Conservation (phyloP, 2,888 invertebrate genomes). For the Polydrusus cervinus region DNA sequence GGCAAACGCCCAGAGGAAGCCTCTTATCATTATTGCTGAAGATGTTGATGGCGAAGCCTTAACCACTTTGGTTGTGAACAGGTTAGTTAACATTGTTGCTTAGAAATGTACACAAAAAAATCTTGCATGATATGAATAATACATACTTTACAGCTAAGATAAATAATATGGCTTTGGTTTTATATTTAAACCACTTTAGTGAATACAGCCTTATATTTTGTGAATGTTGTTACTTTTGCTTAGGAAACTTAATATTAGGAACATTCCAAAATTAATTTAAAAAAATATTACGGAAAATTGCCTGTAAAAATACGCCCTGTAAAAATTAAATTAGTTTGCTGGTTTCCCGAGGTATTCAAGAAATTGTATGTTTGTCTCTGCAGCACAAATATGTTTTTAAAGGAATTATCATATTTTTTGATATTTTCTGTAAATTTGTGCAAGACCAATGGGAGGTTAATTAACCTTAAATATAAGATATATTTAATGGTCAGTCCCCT, state of each 20-base stretch:
- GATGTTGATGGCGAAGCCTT: constrained; percentile 74
- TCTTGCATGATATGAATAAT: not conserved
- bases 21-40: constrained; percentile 85
- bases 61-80: constrained; percentile 73
- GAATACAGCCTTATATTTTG: too few relatives aligned
- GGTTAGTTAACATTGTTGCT: constrained; percentile 66
- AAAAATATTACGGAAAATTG: too few relatives aligned
- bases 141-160: too few relatives aligned
- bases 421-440: constrained; percentile 16
- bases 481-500: constrained; percentile 29
- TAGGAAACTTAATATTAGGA: too few relatives aligned
- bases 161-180: too few relatives aligned
- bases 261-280: too few relatives aligned
- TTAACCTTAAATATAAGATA: constrained; percentile 22
- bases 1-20: constrained; percentile 94
- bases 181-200: too few relatives aligned
- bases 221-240: too few relatives aligned
- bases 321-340: too few relatives aligned
- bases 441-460: constrained; percentile 16
- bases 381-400: constrained; percentile 50
- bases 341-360: too few relatives aligned
- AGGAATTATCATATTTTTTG: not conserved
- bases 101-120: not conserved
- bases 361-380: too few relatives aligned
- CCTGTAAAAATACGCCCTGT: too few relatives aligned